Percentiles rank a stretch among this genome's conserved stretches.
Conservation (phyloP, 1,140 invertebrate genomes). For the Aradophagus sp. region DNA sequence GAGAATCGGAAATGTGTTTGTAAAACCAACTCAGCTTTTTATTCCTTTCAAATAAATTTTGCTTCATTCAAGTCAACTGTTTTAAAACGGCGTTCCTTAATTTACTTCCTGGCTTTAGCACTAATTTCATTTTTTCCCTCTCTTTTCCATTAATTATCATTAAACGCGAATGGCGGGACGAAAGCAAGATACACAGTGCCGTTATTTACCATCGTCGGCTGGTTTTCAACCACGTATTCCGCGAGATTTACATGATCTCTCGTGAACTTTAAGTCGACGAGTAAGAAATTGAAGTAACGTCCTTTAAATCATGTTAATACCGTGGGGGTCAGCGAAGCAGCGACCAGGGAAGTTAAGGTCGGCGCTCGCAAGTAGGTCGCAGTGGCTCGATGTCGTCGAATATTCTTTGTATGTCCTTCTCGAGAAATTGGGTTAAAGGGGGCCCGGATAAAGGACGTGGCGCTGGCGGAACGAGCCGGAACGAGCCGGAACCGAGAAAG, state of each 20-base stretch:
- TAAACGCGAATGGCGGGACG: too few relatives aligned
- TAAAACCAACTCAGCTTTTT: too few relatives aligned
- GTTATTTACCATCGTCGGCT: slow-evolving; percentile 16
- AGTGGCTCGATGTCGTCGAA: slow-evolving; percentile 71
- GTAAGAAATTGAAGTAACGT: slow-evolving; percentile 45
- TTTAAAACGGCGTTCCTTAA: too few relatives aligned
- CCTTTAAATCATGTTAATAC: slow-evolving; percentile 52
- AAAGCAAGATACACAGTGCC: not conserved
- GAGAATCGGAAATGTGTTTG: too few relatives aligned
- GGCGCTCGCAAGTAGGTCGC: slow-evolving; percentile 69
- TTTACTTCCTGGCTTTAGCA: too few relatives aligned
- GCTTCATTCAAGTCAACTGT: too few relatives aligned
- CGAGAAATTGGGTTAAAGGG: slow-evolving; percentile 69
- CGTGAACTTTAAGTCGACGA: slow-evolving; percentile 28
- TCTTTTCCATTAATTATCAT: too few relatives aligned
- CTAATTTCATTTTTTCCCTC: too few relatives aligned
- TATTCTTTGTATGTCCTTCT: slow-evolving; percentile 66
- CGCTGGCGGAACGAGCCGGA: slow-evolving; percentile 17
- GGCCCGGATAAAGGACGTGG: slow-evolving; percentile 35
- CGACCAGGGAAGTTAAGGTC: slow-evolving; percentile 59
- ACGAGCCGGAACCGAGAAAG: slow-evolving; percentile 29
- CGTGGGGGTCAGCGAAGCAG: slow-evolving; percentile 46
- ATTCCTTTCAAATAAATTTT: too few relatives aligned
- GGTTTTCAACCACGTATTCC: not conserved
- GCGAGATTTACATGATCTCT: slow-evolving; percentile 14